Evolutionary conservation across 2,888 invertebrate genomes (phyloP).

Genomic region (Sesia apiformis): DNA sequence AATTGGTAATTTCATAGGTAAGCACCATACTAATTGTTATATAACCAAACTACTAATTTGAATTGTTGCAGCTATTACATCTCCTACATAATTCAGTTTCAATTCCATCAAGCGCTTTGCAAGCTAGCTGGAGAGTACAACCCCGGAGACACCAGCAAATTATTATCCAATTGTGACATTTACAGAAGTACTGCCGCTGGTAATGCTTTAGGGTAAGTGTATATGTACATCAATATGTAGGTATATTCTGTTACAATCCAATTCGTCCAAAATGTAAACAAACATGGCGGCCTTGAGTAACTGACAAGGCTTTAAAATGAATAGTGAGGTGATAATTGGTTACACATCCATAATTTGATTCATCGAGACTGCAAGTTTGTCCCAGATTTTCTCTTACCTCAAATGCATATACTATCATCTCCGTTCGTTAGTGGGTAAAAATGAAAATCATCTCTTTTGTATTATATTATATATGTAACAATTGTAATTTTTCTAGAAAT

Average conservation of each 20-base stretch:
- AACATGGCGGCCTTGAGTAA: no score
- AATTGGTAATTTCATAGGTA: no score
- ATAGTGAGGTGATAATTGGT: no score
- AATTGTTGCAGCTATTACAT: conserved; percentile 77
- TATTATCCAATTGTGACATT: conserved; percentile 85
- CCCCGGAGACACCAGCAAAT: conserved; percentile 72
- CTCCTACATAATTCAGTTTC: conserved; percentile 88
- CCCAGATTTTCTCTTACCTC: no score
- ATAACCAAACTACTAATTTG: not conserved
- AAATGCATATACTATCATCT: no score
- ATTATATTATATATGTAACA: not conserved
- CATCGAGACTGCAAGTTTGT: no score
- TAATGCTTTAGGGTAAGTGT: conserved; percentile 67
- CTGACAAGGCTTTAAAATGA: no score
- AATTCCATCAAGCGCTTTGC: conserved; percentile 86
- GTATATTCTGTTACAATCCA: no score
- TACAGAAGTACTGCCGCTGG: conserved; percentile 82
- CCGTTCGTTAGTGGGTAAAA: no score
- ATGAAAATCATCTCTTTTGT: not conserved
- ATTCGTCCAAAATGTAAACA: no score
- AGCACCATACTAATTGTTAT: no score
- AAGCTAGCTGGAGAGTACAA: conserved; percentile 81
- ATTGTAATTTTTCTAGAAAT: conserved; percentile 42
- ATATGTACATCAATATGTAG: not conserved
- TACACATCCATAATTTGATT: no score